Evolutionary conservation across 2,113 vertebrate species (phyloP), one percentile per base, ranked within the genome.

Genomic region (Grus americana): DNA sequence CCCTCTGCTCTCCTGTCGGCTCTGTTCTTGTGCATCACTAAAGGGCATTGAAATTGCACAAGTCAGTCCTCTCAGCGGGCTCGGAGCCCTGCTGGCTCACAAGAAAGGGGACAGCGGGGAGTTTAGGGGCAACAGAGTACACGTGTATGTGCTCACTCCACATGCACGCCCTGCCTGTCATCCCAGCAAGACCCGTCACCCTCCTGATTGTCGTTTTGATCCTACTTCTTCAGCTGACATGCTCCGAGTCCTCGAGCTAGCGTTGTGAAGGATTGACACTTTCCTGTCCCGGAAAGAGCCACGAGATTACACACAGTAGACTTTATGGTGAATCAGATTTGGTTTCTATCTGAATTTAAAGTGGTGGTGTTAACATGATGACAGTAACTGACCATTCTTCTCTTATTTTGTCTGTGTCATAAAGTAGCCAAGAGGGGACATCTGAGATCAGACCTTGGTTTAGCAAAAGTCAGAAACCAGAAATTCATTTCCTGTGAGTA

Each of bases 31-130:
- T 91, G 88, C 86, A 85, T 96, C 91, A 81, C 91, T 96, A 89
- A 95, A 96, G 92, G 90, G 80, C 91, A 97, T 95, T 95, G 95
- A 97, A 96, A 97, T 97, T 93, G 70, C 91, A 86, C 88, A 93
- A 96, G 94, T 95, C 96, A 95, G 94, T 29, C 58, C 76, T 95
- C 94, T 87, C 95, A 85, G 95, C 1, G 1, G 89, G 92, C 78
- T 58, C 1, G 5, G 73, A 92, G 86, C 73, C 97, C 95, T 0
- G 76, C 97, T 95, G 95, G 49, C 73, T 95, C 92, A 76, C 92
- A 97, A 95, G 94, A 97, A 97, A 95, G 52, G 86, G 91, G 97
- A 75, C 94, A 96, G 95, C 89, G 0, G 97, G 95, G 89, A 96
- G 95, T 92, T 95, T 38, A 73, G 66, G 96, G 89, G 96, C 84